Evolutionary conservation across 2,113 vertebrate genomes (phyloP), one percentile per base, ranked within the genome.

Genomic region (Cyrtonyx montezumae): DNA sequence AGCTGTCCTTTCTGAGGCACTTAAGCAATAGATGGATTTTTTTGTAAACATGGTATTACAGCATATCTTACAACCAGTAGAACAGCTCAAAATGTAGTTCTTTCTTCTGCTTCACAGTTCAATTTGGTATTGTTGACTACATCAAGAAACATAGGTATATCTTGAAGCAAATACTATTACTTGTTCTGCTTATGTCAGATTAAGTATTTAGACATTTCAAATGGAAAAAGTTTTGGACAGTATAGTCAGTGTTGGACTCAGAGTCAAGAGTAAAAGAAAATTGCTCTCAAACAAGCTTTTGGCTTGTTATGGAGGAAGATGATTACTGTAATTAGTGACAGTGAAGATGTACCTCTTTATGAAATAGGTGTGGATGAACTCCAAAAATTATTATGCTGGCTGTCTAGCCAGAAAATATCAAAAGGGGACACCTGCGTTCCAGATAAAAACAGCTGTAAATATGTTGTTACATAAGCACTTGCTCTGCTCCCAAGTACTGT

Each of bases 301-400:
- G 71, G 73, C 84, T 96, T 87, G 58, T 73, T 95, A 68, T 51
- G 45, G 40, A 79, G 70, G 26, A 84, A 87, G 65, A 93, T 92
- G 81, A 94, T 94, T 94, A 84, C 80, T 92, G 25, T 94, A 88
- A 93, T 95, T 92, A 92, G 75, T 77, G 78, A 42, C 61, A 91
- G 30, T 82, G 77, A 89, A 81, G 81, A 82, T 48, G 37, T 62
- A 79, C 71, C 75, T 87, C 55, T 94, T 79, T 82, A 87, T 70
- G n/a, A 93, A 92, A 96, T 67, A 34, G 37, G 59, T 67, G 40
- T 84, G 75, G 75, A 79, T 78, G 49, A 78, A 87, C 49, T 93
- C 87, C 71, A 87, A 70, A 94, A 67, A 77, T 43, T 82, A 37
- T 61, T 68, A 56, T 69, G 22, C 51, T 85, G 46, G 17, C 62